Evolutionary conservation across 2,888 invertebrate species (phyloP).

Genomic region (Drosophila anceps): DNA sequence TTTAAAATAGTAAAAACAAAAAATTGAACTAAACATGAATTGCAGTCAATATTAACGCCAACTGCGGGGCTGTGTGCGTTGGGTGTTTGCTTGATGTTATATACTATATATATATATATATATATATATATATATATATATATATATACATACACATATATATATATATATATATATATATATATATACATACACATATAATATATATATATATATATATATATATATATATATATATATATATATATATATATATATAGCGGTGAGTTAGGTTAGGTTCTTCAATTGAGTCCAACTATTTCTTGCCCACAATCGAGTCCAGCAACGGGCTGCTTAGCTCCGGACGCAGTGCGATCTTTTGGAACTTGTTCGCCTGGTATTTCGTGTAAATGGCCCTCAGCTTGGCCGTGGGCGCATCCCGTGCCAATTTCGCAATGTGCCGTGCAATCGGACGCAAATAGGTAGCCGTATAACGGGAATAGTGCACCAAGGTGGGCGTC

Average conservation of each 20-base stretch:
- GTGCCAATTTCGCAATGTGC: conserved; percentile 89
- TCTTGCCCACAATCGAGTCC: conserved; percentile 77
- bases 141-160: too few species aligned
- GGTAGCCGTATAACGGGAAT: conserved; percentile 90
- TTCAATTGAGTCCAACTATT: too few species aligned
- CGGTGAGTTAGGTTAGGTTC: too few species aligned
- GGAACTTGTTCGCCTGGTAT: conserved; percentile 87
- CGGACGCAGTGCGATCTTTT: conserved; percentile 88
- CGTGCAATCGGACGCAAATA: conserved; percentile 90
- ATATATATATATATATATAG: too few species aligned
- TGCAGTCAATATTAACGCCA: conserved; percentile 25
- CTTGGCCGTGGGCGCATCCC: conserved; percentile 90
- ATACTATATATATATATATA: too few species aligned
- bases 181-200: too few species aligned
- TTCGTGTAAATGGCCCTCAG: conserved; percentile 90
- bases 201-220: too few species aligned
- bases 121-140: too few species aligned
- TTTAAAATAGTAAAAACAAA: conserved; percentile 71
- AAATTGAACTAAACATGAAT: conserved; percentile 71
- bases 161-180: too few species aligned
- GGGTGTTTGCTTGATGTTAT: too few species aligned
- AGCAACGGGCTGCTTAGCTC: conserved; percentile 86
- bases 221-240: too few species aligned
- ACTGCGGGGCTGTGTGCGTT: conserved; percentile 13
- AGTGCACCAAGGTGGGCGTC: conserved; percentile 91